Conservation (phyloP, 2,797 vertebrate genomes). For the Heliangelus exortis region DNA sequence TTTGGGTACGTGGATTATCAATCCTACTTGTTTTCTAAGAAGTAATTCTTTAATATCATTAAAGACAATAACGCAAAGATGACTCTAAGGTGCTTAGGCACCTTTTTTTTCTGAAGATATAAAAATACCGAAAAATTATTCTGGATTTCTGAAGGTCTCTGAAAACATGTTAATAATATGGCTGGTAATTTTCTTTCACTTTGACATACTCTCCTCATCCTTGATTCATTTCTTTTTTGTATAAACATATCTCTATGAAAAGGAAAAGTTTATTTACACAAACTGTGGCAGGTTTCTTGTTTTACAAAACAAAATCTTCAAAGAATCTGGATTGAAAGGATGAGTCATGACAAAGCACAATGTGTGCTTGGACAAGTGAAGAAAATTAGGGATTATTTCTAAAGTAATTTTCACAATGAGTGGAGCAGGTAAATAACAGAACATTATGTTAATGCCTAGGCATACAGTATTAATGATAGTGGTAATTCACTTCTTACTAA, state of each 20-base stretch:
- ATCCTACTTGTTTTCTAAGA: neutral
- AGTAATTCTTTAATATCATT: neutral
- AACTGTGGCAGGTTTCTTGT: neutral
- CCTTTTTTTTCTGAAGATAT: neutral
- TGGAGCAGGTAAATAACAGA: slow-evolving; percentile 51
- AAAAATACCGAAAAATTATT: neutral
- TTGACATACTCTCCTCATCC: neutral
- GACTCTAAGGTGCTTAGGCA: neutral
- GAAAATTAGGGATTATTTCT: slow-evolving; percentile 20
- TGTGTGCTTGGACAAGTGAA: neutral
- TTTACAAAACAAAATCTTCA: neutral
- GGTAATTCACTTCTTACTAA: slow-evolving; percentile 36
- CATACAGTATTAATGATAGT: slow-evolving; percentile 45
- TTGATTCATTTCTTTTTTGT: neutral
- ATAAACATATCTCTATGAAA: neutral
- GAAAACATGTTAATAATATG: neutral
- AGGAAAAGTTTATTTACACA: neutral
- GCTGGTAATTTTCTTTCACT: neutral
- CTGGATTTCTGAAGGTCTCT: neutral
- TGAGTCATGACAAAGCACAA: neutral
- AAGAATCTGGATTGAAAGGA: neutral
- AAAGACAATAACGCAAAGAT: neutral
- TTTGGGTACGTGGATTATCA: slow-evolving; percentile 56
- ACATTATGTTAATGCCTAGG: slow-evolving; percentile 38
- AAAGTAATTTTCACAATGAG: slow-evolving; percentile 40